These are phyloP conservation scores for Pteronotus mesoamericanus DNA, from an alignment of 2,797 vertebrate genomes.

Conservation along the genomic window DNA sequence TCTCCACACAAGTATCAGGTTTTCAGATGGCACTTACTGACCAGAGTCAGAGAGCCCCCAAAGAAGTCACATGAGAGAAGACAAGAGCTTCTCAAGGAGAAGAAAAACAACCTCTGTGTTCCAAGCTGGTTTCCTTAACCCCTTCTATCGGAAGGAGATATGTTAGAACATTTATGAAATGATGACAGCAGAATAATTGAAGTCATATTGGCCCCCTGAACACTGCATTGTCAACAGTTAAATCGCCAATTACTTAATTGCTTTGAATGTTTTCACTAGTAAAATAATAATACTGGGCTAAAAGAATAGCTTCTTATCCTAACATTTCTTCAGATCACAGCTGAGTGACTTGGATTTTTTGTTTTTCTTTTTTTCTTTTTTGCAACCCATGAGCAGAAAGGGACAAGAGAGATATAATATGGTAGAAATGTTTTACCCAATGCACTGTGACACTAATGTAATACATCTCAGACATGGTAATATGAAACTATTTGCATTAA, in stretches of 20 bases:
- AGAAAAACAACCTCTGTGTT: constrained; percentile 11
- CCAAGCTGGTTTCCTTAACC: background rate
- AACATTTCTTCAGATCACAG: constrained; percentile 17
- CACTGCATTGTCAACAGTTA: background rate
- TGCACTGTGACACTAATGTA: constrained; percentile 17
- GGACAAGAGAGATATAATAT: background rate
- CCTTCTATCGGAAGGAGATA: background rate
- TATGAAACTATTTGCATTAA: constrained; percentile 19
- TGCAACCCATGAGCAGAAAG: background rate
- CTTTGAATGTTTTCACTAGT: background rate
- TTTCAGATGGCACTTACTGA: constrained; percentile 7
- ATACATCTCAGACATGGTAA: background rate
- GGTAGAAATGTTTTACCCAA: constrained; percentile 9
- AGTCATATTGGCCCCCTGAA: background rate
- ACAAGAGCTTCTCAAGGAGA: background rate
- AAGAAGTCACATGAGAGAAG: constrained; percentile 14
- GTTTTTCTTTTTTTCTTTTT: background rate
- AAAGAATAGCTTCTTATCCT: background rate
- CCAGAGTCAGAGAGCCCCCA: background rate
- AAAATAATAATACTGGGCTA: background rate
- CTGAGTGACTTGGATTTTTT: background rate
- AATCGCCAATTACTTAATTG: background rate
- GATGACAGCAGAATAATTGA: background rate
- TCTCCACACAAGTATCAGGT: background rate
- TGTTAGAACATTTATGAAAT: background rate